Evolutionary conservation across 2,888 invertebrate species (phyloP), one percentile per base, ranked within the genome.

Genomic region (Linyphia triangularis): DNA sequence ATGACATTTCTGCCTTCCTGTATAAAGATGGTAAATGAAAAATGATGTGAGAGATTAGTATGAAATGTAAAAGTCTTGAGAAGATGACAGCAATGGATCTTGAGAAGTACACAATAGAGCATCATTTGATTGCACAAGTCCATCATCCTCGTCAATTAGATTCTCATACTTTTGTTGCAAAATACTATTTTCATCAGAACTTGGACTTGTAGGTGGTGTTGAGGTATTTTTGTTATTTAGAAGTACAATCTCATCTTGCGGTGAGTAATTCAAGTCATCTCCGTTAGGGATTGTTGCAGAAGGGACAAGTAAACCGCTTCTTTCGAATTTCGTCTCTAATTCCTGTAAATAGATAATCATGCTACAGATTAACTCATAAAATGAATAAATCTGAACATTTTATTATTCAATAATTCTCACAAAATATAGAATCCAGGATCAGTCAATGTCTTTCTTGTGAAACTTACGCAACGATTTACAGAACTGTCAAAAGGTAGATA

Each of bases 131-230:
- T 51, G 65, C 3, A 86, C 75, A 10, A 73, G 73, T 30, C n/a
- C 81, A 22, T 86, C 73, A 22, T 77, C 43, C 26, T 69, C 82
- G 43, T 77, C 85, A n/a, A 85, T 85, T 37, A 86, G 33, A 43
- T 81, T 75, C 13, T 85, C 78, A 61, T 85, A 85, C n/a, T 67
- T 63, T 16, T 57, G 19, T 40, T 59, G 59, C 51, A 59, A 37
- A 26, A 73, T 67, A 61, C 75, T 86, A 37, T 30, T 69, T 63
- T 78, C 85, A 79, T 28, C 26, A n/a, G 86, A 75, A 24, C 79
- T 86, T 26, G 85, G 85, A 85, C 85, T 85, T 22, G 86, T 86
- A 37, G 86, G 86, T n/a, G 86, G 86, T 0, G 86, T 86, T 7
- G 67, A 43, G 16, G 72, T 57, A n/a, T 59, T 82, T 28, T 63